A percentile compares a stretch with the other conserved stretches of the same genome.
phyloP scores from a whole-genome alignment of 2,888 invertebrate species.

The Drosophila falleni region DNA sequence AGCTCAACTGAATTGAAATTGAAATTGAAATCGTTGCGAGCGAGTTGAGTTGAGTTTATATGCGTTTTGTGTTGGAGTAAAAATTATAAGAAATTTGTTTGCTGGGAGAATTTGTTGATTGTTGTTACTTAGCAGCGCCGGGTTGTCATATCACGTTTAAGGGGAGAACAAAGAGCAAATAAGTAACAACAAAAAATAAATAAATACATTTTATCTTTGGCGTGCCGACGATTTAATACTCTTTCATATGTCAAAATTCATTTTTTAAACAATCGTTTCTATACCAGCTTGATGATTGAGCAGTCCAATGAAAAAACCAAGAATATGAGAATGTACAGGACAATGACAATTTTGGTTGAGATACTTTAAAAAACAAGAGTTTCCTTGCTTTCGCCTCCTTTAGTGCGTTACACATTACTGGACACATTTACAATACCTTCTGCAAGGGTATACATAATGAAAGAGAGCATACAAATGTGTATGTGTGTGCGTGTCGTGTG shows the following conservation, averaged over 20 bases:
- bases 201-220: background rate
- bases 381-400: no score
- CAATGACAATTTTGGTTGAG: no score
- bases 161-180: constrained; percentile 30
- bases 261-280: no score
- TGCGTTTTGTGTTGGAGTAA: constrained; percentile 38
- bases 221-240: background rate
- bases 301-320: no score
- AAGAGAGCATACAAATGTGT: background rate
- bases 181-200: background rate
- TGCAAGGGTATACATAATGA: constrained; percentile 1
- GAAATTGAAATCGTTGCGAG: constrained; percentile 13
- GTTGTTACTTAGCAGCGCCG: constrained; percentile 82
- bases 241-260: background rate
- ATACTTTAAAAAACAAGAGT: no score
- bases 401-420: background rate
- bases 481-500: constrained; percentile 4
- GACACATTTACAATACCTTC: background rate
- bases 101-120: constrained; percentile 72
- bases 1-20: constrained; percentile 58
- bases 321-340: no score
- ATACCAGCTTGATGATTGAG: no score
- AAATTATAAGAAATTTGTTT: constrained; percentile 45
- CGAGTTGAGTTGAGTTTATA: constrained; percentile 18
- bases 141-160: background rate